Evolutionary conservation across 2,797 vertebrate species (phyloP), one percentile per base, ranked within the genome.

Genomic region (Helostoma temminkii): DNA sequence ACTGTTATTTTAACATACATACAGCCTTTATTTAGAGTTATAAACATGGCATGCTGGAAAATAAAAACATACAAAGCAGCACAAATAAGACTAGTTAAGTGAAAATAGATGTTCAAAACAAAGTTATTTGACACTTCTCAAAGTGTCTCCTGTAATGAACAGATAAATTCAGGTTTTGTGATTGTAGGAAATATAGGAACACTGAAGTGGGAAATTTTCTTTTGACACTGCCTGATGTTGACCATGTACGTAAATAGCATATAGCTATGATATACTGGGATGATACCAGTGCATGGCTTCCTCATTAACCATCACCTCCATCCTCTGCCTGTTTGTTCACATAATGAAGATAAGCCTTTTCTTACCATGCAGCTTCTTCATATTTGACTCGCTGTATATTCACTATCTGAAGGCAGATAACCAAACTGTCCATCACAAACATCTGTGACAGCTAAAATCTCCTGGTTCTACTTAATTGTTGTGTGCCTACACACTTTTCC

Each of bases 351-450:
- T 30, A 24, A 3, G 6, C n/a, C 1, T 37, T 54, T 47, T 42
- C 21, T 45, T 4, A 18, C 9, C 30, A 8, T 22, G 5, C 2
- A 43, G 16, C 53, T 24, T 42, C 52, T 46, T 68, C 57, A 42
- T 39, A 19, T 74, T 92, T 87, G 78, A 87, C 75, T 88, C 79
- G n/a, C n/a, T n/a, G n/a, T n/a, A 87, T 12, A 7, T 34, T 10
- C 32, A 8, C 32, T 8, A 34, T 34, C 32, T 34, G 32, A 34
- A 34, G 12, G 36, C 14, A 37, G 6, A 37, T 41, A 16, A 4
- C 12, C 34, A 18, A 41, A 18, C 36, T 15, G 15, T 37, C 10
- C 5, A 15, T 37, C 36, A 15, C 15, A 15, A 10, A 37, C 14
- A 41, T 18, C 15, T 41, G 15, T 16, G 4, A 3, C 3, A 37